Base-by-base conservation (phyloP, 2,888 invertebrate species). In the Hoplodrina ambigua region DNA sequence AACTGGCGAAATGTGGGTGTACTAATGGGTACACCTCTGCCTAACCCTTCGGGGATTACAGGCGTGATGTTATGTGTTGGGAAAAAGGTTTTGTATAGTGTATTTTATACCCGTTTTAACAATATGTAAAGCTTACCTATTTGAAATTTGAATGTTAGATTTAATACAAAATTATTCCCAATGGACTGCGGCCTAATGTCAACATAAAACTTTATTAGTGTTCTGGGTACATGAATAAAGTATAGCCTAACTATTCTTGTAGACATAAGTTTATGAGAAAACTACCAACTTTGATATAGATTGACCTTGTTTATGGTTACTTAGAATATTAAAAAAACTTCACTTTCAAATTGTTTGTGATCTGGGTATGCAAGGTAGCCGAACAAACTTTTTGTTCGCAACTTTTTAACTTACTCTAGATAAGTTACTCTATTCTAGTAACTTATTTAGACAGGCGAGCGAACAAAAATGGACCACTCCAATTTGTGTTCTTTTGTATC, bases 201-300 rank as follows among this genome's bases (percentile, higher is more conserved):
- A 11, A 19, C 57, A 58, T 58, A 58, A 58, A 58, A 58, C 20
- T 44, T 58, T 58, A 58, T 44, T 41, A 37, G 10, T 7, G 5
- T 37, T 37, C 7, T 11, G 11, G 37, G 11, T 37, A 37, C 10
- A 5, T 37, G 37, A 37, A 37, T 37, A 37, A 37, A 7, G 10
- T 37, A 37, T 37, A 37, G 11, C 8, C 41, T 2, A 41, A 41
- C 41, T 41, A 41, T 41, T 41, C 41, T 41, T 41, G 41, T 41
- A 41, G 13, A 11, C 13, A 13, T 2, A 41, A 41, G 4, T 41
- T 41, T 13, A 41, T 41, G 41, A 41, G 41, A 41, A 15, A 17
- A 46, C 46, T 17, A 46, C 17, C 17, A 17, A 17, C 17, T 17
- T 17, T 17, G 46, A 46, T 17, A 17, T 4, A 46, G 5, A 17